phyloP scores from a whole-genome alignment of 2,888 invertebrate species.

The Hermaeophaga mercurialis region DNA sequence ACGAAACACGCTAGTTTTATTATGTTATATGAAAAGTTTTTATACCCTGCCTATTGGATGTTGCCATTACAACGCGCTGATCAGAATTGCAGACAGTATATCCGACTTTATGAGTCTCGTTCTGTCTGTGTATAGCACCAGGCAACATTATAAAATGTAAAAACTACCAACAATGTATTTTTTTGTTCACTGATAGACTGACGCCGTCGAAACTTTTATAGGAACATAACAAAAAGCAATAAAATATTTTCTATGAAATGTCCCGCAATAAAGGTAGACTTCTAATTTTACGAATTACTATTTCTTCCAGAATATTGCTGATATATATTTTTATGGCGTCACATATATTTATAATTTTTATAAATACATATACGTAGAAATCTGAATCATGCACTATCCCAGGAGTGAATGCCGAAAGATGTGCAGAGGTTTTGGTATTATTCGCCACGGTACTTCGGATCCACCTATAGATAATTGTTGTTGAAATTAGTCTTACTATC shows the following conservation, averaged over 20 bases:
- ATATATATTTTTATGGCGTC: too few species aligned
- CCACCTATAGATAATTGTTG: too few species aligned
- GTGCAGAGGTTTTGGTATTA: too few species aligned
- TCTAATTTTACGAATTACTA: conserved; percentile 48
- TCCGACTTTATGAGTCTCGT: conserved; percentile 51
- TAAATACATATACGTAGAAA: too few species aligned
- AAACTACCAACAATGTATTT: conserved; percentile 55
- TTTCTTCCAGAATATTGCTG: too few species aligned
- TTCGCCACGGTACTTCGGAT: too few species aligned
- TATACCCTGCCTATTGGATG: conserved; percentile 55
- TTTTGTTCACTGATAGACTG: conserved; percentile 48
- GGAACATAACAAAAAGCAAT: conserved; percentile 48
- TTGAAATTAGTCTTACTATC: too few species aligned
- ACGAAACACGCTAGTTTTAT: conserved; percentile 45
- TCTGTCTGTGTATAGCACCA: conserved; percentile 52
- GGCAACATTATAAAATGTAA: conserved; percentile 56
- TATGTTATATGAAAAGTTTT: conserved; percentile 54
- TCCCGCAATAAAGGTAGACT: conserved; percentile 48
- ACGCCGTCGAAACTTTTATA: conserved; percentile 52
- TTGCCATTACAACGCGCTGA: conserved; percentile 54
- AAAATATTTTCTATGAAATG: conserved; percentile 50
- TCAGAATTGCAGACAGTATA: conserved; percentile 55
- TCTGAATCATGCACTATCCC: too few species aligned
- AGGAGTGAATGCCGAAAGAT: too few species aligned
- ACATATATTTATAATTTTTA: too few species aligned